These are phyloP conservation scores for Musca domestica DNA, from an alignment of 1,140 invertebrate species.

Conservation along the genomic window DNA sequence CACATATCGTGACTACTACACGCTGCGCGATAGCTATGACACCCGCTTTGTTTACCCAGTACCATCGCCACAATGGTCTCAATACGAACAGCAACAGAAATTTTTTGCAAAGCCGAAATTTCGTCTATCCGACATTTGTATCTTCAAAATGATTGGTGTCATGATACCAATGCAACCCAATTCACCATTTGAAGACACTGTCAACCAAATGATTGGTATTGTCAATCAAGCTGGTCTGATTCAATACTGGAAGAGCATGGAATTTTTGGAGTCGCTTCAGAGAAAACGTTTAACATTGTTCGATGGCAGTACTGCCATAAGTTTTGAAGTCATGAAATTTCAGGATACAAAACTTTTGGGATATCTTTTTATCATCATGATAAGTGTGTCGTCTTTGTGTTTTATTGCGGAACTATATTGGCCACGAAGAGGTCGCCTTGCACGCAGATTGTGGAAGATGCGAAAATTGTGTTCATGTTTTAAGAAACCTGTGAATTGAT, in stretches of 20 bases:
- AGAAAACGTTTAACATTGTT: background rate
- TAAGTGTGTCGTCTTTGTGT: background rate
- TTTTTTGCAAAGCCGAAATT: background rate
- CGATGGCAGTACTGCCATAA: background rate
- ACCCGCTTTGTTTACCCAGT: background rate
- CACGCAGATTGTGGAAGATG: background rate
- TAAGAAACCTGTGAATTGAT: too few species aligned
- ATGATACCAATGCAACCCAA: background rate
- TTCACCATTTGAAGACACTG: background rate
- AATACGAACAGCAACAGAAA: constrained; percentile 7
- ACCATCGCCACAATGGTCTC: background rate
- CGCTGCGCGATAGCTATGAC: background rate
- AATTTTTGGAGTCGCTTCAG: constrained; percentile 8
- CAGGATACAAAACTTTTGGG: background rate
- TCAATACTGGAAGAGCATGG: background rate
- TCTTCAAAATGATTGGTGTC: background rate
- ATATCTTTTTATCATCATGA: background rate
- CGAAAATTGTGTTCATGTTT: too few species aligned
- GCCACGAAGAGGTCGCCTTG: background rate
- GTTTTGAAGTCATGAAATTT: background rate
- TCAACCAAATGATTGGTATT: background rate
- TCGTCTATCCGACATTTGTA: constrained; percentile 6
- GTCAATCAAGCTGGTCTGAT: background rate
- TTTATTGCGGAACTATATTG: background rate
- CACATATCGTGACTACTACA: background rate